Evolutionary conservation across 2,113 vertebrate genomes (phyloP).

Genomic region (Neodontobutis hainanensis): DNA sequence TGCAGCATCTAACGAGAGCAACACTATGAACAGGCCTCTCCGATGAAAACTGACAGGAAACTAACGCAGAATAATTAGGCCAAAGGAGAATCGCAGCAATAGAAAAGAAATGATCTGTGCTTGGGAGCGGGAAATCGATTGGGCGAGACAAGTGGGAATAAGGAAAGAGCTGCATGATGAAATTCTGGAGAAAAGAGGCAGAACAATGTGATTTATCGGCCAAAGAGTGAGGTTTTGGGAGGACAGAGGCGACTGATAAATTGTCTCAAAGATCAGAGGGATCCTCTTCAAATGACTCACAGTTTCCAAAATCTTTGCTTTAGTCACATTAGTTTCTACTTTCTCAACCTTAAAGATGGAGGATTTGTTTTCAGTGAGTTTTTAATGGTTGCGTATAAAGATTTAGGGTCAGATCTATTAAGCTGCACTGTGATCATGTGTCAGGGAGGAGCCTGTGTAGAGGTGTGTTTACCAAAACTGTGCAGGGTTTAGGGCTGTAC

Average conservation of each 20-base stretch:
- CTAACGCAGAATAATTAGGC: conserved; percentile 13
- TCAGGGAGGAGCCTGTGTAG: too few species aligned
- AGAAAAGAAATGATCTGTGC: conserved; percentile 13
- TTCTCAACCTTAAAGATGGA: background rate
- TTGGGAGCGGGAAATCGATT: conserved; percentile 10
- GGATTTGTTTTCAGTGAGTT: background rate
- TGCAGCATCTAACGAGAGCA: background rate
- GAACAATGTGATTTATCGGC: conserved; percentile 4
- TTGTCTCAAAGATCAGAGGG: conserved; percentile 6
- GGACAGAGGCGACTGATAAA: conserved; percentile 14
- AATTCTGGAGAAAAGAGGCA: conserved; percentile 8
- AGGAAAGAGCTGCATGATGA: conserved; percentile 16
- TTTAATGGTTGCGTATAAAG: background rate
- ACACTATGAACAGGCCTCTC: background rate
- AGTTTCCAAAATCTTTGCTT: background rate
- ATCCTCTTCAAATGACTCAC: background rate
- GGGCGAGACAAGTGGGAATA: background rate
- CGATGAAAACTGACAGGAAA: conserved; percentile 3
- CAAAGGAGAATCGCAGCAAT: conserved; percentile 4
- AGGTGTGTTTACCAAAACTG: too few species aligned
- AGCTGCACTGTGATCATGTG: too few species aligned
- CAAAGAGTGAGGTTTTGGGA: background rate
- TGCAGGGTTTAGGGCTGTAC: too few species aligned
- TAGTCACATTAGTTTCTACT: background rate
- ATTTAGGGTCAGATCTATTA: too few species aligned